Evolutionary conservation across 2,113 vertebrate genomes (phyloP).

Genomic region (Gymnobelideus leadbeateri): DNA sequence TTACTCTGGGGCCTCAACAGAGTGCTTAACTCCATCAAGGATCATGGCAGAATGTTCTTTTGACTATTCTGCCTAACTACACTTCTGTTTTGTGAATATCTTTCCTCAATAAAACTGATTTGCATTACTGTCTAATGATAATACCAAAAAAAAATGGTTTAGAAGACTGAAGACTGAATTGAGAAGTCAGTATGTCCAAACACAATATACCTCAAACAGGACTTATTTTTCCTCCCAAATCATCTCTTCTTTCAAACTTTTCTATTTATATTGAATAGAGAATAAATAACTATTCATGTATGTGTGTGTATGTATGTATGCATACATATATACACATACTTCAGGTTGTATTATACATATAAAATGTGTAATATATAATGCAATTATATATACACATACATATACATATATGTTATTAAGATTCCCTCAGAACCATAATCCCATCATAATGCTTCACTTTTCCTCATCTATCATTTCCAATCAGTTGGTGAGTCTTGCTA

Average conservation of each 20-base stretch:
- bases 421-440: background rate
- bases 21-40: too few species aligned
- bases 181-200: background rate
- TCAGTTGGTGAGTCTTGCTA: background rate
- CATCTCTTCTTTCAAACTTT: background rate
- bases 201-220: background rate
- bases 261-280: background rate
- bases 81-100: background rate
- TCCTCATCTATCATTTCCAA: background rate
- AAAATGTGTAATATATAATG: too few species aligned
- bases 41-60: background rate
- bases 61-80: background rate
- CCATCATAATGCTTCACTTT: background rate
- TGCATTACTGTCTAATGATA: background rate
- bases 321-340: too few species aligned
- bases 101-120: background rate
- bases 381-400: too few species aligned
- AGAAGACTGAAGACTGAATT: background rate
- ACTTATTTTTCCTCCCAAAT: background rate
- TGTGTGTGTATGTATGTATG: fast-evolving
- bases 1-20: too few species aligned
- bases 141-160: background rate
- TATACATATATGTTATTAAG: background rate
- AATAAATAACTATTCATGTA: too few species aligned
- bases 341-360: too few species aligned